Evolutionary conservation across 2,797 vertebrate genomes (phyloP).

Genomic region (Ctenochaetus hawaiiensis): DNA sequence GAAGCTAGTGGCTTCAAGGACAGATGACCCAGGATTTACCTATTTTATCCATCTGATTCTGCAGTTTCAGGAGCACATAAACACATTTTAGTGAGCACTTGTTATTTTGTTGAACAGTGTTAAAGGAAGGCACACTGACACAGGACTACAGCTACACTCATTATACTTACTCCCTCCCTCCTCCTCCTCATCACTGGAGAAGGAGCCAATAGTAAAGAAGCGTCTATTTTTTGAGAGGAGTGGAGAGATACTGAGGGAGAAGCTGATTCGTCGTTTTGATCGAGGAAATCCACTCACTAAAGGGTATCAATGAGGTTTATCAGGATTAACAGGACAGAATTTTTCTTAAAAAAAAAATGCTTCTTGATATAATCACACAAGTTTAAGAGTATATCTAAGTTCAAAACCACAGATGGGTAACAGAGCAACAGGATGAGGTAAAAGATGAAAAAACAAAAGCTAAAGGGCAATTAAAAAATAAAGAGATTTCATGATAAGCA

Average conservation of each 20-base stretch:
- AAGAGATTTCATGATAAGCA: not conserved
- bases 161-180: conserved; percentile 91
- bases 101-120: conserved; percentile 18
- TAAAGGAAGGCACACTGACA: conserved; percentile 39
- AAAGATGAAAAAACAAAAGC: no score
- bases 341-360: not conserved
- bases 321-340: conserved; percentile 53
- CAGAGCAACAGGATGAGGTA: not conserved
- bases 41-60: conserved; percentile 14
- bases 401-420: not conserved
- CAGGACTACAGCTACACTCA: conserved; percentile 15
- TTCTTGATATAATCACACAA: not conserved
- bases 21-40: not conserved
- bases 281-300: conserved; percentile 83
- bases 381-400: conserved; percentile 2
- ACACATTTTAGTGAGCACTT: conserved; percentile 34
- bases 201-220: conserved; percentile 92
- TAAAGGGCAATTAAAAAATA: no score
- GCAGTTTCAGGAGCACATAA: conserved; percentile 1
- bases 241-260: conserved; percentile 92
- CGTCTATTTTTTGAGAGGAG: conserved; percentile 92
- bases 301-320: conserved; percentile 28
- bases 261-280: conserved; percentile 88
- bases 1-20: not conserved
- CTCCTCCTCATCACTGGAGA: conserved; percentile 90